Evolutionary conservation across 1,140 invertebrate species (phyloP), one percentile per base, ranked within the genome.

Genomic region (Bombus sibiricus): DNA sequence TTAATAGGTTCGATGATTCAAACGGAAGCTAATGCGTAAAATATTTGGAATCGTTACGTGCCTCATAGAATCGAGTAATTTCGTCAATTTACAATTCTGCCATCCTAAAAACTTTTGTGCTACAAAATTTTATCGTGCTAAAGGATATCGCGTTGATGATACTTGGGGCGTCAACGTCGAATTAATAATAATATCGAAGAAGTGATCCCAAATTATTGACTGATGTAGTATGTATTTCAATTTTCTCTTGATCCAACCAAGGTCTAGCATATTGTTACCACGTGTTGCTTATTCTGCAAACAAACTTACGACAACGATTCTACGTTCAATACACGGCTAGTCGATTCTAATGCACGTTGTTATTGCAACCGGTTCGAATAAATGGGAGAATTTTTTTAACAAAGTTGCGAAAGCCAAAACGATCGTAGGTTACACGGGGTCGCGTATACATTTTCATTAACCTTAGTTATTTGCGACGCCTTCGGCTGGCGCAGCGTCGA

Each of bases 371-470:
- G 10, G 22, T 32, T 39, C 47, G 39, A 76, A 83, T 62, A 71
- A 71, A 39, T 9, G 47, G 25, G 41, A 39, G 66, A 72, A 64
- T 64, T 64, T 85, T 85, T 79, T 25, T 34, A 59, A 73, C 41
- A 34, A 66, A 74, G 34, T 68, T 47, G 32, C 72, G 12, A 79
- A 81, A 47, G 32, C 2, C 25, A 28, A 25, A 28, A 5, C 64
- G 47, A n/a, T 47, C 47, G 18, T 32, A 12, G 37, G 39, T 32
- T 72, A 34, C 37, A 28, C 18, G 41, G 37, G 62, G 15, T 34
- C 79, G 32, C 6, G 62, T 75, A 81, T 74, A 41, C 72, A 59
- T 85, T 85, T 85, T 81, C 79, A 85, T 85, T 81, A 75, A 47
- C 73, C 69, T 53, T 59, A 57, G 71, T 81, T 85, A 81, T 75